These are phyloP conservation scores for Nibea albiflora DNA, from an alignment of 2,113 vertebrate species.

Conservation along the genomic window DNA sequence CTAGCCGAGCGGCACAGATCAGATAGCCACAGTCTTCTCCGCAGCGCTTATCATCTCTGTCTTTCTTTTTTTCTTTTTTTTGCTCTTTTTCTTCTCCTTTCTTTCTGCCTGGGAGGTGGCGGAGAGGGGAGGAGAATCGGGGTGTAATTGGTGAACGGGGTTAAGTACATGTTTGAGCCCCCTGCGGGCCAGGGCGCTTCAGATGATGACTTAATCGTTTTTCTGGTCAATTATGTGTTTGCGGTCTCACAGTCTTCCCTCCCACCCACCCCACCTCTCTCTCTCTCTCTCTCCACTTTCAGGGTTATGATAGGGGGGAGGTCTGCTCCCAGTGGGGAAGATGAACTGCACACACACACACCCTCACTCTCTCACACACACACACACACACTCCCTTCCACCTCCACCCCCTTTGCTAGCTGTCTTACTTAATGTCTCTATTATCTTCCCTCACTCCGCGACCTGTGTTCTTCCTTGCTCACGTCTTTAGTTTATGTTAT, in stretches of 20 bases:
- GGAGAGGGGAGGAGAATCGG: slow-evolving; percentile 88
- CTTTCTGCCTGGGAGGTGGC: slow-evolving; percentile 87
- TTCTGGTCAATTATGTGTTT: slow-evolving; percentile 99
- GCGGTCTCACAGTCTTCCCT: slow-evolving; percentile 84
- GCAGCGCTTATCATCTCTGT: slow-evolving; percentile 63
- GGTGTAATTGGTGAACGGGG: slow-evolving; percentile 98
- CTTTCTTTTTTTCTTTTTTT: slow-evolving; percentile 72
- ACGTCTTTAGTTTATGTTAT: slow-evolving; percentile 45
- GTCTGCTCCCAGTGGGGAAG: slow-evolving; percentile 76
- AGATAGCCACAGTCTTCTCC: slow-evolving; percentile 91
- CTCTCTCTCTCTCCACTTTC: slow-evolving; percentile 49
- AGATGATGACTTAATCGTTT: slow-evolving; percentile 99
- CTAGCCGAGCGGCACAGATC: slow-evolving; percentile 91
- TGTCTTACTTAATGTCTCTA: slow-evolving; percentile 81
- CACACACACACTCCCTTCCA: slow-evolving; percentile 83
- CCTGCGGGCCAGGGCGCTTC: slow-evolving; percentile 93
- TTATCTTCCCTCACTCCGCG: slow-evolving; percentile 62
- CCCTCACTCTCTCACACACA: slow-evolving; percentile 32
- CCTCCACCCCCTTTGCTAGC: slow-evolving; percentile 38
- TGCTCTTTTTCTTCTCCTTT: slow-evolving; percentile 78
- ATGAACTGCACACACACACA: slow-evolving; percentile 78
- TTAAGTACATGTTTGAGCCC: slow-evolving; percentile 99
- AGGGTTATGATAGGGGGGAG: slow-evolving; percentile 79
- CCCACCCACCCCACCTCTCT: slow-evolving; percentile 33
- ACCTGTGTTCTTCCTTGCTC: slow-evolving; percentile 45